These are phyloP conservation scores for Lamellibrachia luymesi DNA, from an alignment of 1,140 invertebrate species.

Conservation along the genomic window DNA sequence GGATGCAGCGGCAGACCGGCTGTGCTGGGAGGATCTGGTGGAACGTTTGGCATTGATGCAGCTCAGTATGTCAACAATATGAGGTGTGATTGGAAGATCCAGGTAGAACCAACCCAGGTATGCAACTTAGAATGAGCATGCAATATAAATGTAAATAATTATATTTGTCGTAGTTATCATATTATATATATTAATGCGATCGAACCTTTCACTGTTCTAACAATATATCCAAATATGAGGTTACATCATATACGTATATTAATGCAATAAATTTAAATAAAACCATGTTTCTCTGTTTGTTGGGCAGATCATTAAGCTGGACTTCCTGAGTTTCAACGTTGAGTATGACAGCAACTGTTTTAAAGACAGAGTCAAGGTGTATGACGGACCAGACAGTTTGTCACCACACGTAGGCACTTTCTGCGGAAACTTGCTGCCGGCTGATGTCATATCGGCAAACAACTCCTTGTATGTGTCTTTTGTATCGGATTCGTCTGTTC, in stretches of 20 bases:
- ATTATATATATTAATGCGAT: too few species aligned
- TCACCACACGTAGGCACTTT: neutral
- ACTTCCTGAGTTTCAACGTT: neutral
- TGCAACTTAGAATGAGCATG: neutral
- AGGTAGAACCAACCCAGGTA: neutral
- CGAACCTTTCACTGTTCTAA: too few species aligned
- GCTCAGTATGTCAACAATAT: neutral
- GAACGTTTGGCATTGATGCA: neutral
- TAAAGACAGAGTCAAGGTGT: neutral
- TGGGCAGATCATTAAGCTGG: neutral
- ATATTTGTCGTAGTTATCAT: too few species aligned
- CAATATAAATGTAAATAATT: neutral
- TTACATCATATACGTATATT: neutral
- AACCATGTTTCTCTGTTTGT: neutral
- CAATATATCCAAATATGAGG: too few species aligned
- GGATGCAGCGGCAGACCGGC: neutral
- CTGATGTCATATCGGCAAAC: neutral
- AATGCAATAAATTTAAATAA: neutral
- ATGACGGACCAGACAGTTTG: neutral
- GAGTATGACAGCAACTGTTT: neutral
- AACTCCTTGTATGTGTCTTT: neutral
- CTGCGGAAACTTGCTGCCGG: neutral
- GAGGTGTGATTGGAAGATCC: neutral
- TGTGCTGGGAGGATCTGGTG: neutral
- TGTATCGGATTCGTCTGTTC: neutral